Percentiles rank a stretch among this genome's conserved stretches.
These are phyloP conservation scores for Dorcus hopei DNA, from an alignment of 2,888 invertebrate species.

Conservation along the genomic window DNA sequence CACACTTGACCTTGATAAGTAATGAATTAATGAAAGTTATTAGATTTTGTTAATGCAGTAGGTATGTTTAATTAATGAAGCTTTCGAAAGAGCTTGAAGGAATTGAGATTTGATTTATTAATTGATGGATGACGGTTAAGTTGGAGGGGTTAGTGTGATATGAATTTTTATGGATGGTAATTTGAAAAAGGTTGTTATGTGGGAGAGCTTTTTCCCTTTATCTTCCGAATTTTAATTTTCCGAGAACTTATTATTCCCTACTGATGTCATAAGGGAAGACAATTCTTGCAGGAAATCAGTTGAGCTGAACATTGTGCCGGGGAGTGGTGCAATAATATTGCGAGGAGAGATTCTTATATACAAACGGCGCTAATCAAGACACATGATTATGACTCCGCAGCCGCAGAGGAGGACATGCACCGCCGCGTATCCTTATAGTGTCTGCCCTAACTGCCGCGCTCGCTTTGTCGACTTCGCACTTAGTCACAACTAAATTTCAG, in stretches of 20 bases:
- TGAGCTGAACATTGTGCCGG: conserved; percentile 25
- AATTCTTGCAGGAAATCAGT: conserved; percentile 30
- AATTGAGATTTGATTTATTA: no score
- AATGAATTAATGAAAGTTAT: no score
- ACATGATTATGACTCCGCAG: conserved; percentile 48
- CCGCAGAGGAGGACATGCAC: conserved; percentile 41
- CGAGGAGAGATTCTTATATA: conserved; percentile 46
- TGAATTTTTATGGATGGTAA: no score
- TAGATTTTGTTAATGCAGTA: no score
- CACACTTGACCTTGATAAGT: no score
- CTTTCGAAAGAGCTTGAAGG: no score
- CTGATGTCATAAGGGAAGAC: conserved; percentile 15
- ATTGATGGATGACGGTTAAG: no score
- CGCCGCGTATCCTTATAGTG: conserved; percentile 31
- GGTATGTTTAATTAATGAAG: no score
- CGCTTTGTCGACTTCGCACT: conserved; percentile 3
- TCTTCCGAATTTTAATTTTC: no score
- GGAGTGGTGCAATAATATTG: conserved; percentile 39
- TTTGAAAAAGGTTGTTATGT: no score
- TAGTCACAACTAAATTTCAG: background rate
- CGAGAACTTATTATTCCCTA: conserved; percentile 6
- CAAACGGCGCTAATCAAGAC: conserved; percentile 52
- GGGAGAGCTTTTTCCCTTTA: no score
- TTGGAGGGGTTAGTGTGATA: no score
- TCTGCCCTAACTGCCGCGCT: background rate